Evolutionary conservation across 2,888 invertebrate genomes (phyloP), one percentile per base, ranked within the genome.

Genomic region (Didymodactylos carnosus): DNA sequence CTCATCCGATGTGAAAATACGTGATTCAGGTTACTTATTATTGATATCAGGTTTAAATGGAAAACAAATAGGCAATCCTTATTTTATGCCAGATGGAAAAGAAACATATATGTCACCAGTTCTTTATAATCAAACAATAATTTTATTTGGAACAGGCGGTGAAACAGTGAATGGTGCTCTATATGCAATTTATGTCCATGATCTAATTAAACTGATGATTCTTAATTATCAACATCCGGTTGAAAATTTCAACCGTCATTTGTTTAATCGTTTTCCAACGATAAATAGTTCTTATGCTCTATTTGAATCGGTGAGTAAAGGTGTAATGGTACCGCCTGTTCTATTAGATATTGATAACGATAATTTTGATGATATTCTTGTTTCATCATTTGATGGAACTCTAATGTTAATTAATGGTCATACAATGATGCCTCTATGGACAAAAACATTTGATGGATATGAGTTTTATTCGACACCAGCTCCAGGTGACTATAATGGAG

Each of bases 21-120:
- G 79, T 16, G 51, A 70, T 7, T 72, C 81, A 16, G 81, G 81
- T 0, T 76, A 81, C 41, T 76, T 82, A 53, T 75, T 82, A 7
- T 73, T 82, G 29, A 71, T 82, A 39, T 80, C 81, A 70, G 82
- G 82, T 16, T 77, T 77, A 23, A 80, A 79, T 10, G 83, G 83
- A 2, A 71, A 76, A 23, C 76, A 77, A 3, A 72, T 82, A 14
- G 82, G 82, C 8, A 29, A 70, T 25, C 77, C 77, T 2, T 81
- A 80, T 27, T 76, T 77, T n/a, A 75, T 81, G 76, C 80, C 81
- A 3, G 72, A 79, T 49, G 76, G 74, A 10, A 78, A 78, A 71
- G 81, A 81, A 76, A 80, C 80, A 1, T 81, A 80, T 76, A 81
- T 80, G 79, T 79, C 80, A 19, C 80, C 81, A 3, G 79, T 81